Evolutionary conservation across 2,888 invertebrate species (phyloP).

Genomic region (Heliconius aoede): DNA sequence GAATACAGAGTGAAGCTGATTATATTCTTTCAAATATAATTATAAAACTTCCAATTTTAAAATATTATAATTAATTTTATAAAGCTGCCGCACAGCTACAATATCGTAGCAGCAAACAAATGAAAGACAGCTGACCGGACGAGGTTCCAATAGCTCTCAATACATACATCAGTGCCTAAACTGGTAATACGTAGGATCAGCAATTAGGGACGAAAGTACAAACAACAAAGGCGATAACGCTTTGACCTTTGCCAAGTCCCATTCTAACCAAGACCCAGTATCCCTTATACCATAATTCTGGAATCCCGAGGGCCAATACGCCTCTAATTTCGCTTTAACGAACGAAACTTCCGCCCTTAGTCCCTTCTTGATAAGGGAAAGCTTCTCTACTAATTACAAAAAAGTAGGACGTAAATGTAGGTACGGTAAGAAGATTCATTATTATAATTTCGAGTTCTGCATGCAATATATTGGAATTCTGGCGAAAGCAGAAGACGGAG

Average conservation of each 20-base stretch:
- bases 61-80: background rate
- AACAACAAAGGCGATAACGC: constrained; percentile 59
- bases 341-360: constrained; percentile 70
- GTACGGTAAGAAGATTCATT: no score
- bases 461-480: no score
- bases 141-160: constrained; percentile 27
- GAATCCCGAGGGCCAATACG: constrained; percentile 69
- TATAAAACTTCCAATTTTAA: no score
- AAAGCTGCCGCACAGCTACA: background rate
- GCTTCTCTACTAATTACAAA: constrained; percentile 62
- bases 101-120: background rate
- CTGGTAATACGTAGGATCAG: constrained; percentile 42
- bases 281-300: constrained; percentile 63
- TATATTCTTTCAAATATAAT: no score
- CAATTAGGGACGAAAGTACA: constrained; percentile 43
- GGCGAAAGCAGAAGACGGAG: no score
- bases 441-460: no score
- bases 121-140: background rate
- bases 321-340: constrained; percentile 77
- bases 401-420: constrained; percentile 24
- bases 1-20: no score
- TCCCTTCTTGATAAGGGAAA: constrained; percentile 69
- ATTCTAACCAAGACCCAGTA: constrained; percentile 61
- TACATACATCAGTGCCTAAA: constrained; percentile 35
- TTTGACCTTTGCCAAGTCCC: constrained; percentile 69